phyloP scores from a whole-genome alignment of 2,888 invertebrate genomes.

The Tachina fera region DNA sequence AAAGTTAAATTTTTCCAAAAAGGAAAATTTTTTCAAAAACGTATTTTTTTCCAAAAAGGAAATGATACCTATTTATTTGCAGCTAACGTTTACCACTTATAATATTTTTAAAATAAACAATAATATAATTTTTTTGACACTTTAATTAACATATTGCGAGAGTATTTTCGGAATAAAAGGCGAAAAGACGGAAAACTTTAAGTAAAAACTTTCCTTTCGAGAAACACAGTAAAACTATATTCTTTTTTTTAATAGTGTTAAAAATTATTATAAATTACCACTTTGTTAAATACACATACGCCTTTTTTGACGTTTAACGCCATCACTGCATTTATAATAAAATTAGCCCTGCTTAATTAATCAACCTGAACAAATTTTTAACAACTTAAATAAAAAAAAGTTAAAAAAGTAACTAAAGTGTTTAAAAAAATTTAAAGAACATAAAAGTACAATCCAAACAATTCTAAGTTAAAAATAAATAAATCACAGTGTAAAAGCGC shows the following conservation, averaged over 20 bases:
- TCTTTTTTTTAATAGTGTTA: too few species aligned
- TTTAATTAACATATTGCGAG: too few species aligned
- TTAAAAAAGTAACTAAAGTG: conserved; percentile 5
- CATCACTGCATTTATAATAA: conserved; percentile 29
- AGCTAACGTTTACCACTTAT: too few species aligned
- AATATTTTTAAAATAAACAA: too few species aligned
- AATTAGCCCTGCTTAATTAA: conserved; percentile 42
- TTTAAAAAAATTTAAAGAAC: conserved; percentile 14
- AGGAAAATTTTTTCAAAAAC: not conserved
- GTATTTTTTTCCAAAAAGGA: not conserved
- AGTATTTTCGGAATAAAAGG: too few species aligned
- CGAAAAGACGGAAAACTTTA: too few species aligned
- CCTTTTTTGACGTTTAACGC: not conserved
- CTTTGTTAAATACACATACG: too few species aligned
- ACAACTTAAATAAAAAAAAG: not conserved
- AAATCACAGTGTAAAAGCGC: conserved; percentile 59
- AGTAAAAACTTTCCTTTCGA: too few species aligned
- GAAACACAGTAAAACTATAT: too few species aligned
- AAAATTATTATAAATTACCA: too few species aligned
- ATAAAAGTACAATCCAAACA: not conserved
- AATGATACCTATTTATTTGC: too few species aligned
- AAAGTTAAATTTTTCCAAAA: not conserved
- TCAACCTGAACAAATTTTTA: conserved; percentile 12
- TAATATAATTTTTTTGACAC: too few species aligned
- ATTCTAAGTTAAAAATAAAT: conserved; percentile 9